These are phyloP conservation scores for Tortrix viridana DNA, from an alignment of 2,888 invertebrate species.

Conservation along the genomic window DNA sequence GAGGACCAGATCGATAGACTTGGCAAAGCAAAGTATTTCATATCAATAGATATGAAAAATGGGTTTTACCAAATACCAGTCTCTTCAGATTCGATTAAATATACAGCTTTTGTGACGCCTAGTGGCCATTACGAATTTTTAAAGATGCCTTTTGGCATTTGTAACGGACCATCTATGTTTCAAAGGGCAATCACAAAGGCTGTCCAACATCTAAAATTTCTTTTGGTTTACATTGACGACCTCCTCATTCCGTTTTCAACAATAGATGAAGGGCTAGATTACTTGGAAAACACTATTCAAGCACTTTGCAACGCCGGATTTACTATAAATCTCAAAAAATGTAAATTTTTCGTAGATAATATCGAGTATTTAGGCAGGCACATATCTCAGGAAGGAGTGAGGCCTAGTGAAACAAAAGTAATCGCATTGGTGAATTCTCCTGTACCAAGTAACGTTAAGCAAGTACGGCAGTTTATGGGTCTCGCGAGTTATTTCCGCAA, in stretches of 20 bases:
- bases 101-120: slow-evolving; percentile 3
- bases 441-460: background rate
- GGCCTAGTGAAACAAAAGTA: slow-evolving; percentile 2
- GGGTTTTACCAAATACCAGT: slow-evolving; percentile 38
- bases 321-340: too few relatives aligned
- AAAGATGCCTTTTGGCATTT: slow-evolving; percentile 7
- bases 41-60: slow-evolving; percentile 23
- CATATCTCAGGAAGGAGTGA: background rate
- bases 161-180: slow-evolving; percentile 3
- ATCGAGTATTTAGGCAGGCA: slow-evolving; percentile 5
- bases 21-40: background rate
- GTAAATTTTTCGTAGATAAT: background rate
- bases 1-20: slow-evolving; percentile 3
- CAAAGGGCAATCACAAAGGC: background rate
- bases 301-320: too few relatives aligned
- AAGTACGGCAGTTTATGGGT: background rate
- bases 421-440: slow-evolving; percentile 1
- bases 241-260: background rate
- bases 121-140: slow-evolving; percentile 3
- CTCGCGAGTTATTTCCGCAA: slow-evolving; percentile 3
- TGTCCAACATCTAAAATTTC: background rate
- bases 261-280: background rate
- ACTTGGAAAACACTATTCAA: too few relatives aligned
- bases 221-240: background rate
- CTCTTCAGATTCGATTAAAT: background rate